These are phyloP conservation scores for Paedocypris sp. DNA, from an alignment of 2,113 vertebrate genomes.

Conservation along the genomic window DNA sequence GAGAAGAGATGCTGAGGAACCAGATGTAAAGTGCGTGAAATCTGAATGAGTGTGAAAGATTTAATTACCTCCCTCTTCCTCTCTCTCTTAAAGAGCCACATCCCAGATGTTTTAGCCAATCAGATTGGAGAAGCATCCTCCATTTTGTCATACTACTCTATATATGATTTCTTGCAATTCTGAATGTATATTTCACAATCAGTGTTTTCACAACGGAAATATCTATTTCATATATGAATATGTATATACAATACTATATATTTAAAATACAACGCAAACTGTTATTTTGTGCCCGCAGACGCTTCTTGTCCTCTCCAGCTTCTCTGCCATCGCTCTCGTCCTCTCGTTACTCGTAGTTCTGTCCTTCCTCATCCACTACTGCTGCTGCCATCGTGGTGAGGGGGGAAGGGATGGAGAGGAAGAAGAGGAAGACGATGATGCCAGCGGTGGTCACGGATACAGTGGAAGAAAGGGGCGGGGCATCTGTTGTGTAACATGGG, in stretches of 20 bases:
- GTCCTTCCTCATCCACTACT: conserved; percentile 84
- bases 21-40: conserved; percentile 34
- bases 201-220: not conserved
- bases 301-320: conserved; percentile 72
- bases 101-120: not conserved
- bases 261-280: conserved; percentile 9
- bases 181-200: not conserved
- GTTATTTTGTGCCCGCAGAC: conserved; percentile 55
- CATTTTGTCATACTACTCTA: conserved; percentile 18
- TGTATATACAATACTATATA: too few species aligned
- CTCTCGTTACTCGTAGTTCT: conserved; percentile 76
- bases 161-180: not conserved
- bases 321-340: conserved; percentile 74
- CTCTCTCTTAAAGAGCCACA: conserved; percentile 3
- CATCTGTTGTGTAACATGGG: conserved; percentile 81
- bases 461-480: conserved; percentile 65
- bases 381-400: conserved; percentile 68
- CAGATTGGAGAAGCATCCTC: conserved; percentile 7
- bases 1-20: conserved; percentile 32
- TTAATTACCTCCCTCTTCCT: conserved; percentile 10
- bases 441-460: conserved; percentile 62
- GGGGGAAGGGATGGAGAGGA: conserved; percentile 62
- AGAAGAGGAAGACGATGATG: conserved; percentile 66
- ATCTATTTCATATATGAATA: too few species aligned
- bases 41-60: conserved; percentile 24